phyloP scores from a whole-genome alignment of 23 tunicate genomes.

The Corella eumyota region DNA sequence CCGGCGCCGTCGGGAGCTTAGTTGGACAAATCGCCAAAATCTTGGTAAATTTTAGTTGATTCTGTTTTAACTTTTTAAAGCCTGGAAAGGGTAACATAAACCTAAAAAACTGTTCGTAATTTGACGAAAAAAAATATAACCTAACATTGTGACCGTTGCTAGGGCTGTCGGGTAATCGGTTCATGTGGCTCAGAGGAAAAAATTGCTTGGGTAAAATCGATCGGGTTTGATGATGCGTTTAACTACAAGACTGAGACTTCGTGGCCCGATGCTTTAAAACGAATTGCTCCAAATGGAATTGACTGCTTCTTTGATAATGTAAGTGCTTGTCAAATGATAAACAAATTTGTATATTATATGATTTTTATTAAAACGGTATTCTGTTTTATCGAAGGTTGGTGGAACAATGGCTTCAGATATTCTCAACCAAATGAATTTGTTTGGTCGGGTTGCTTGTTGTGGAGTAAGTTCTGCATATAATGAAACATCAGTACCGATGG shows the following conservation, averaged over 20 bases:
- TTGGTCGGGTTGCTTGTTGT: conserved; percentile 60
- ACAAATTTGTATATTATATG: neutral
- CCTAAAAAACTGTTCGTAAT: too few relatives aligned
- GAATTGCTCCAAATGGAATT: conserved; percentile 77
- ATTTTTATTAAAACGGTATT: neutral
- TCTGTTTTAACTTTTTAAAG: neutral
- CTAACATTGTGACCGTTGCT: too few relatives aligned
- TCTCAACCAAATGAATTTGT: conserved; percentile 29
- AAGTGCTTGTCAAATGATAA: neutral
- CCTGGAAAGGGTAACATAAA: neutral
- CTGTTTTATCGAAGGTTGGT: conserved; percentile 46
- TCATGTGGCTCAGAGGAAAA: conserved; percentile 40
- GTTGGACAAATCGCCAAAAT: conserved; percentile 77
- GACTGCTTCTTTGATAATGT: conserved; percentile 91
- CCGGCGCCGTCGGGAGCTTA: conserved; percentile 58
- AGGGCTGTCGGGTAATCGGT: conserved; percentile 53
- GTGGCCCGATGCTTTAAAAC: conserved; percentile 28
- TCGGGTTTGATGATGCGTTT: conserved; percentile 79
- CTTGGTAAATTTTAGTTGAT: conserved; percentile 23
- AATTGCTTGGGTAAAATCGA: conserved; percentile 24
- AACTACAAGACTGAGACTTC: conserved; percentile 63
- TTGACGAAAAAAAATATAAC: too few relatives aligned
- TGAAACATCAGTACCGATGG: conserved; percentile 10
- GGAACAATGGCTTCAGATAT: conserved; percentile 52
- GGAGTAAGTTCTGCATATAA: conserved; percentile 39